Evolutionary conservation across 2,888 invertebrate species (phyloP), one percentile per base, ranked within the genome.

Genomic region (Strigamia transsilvanica): DNA sequence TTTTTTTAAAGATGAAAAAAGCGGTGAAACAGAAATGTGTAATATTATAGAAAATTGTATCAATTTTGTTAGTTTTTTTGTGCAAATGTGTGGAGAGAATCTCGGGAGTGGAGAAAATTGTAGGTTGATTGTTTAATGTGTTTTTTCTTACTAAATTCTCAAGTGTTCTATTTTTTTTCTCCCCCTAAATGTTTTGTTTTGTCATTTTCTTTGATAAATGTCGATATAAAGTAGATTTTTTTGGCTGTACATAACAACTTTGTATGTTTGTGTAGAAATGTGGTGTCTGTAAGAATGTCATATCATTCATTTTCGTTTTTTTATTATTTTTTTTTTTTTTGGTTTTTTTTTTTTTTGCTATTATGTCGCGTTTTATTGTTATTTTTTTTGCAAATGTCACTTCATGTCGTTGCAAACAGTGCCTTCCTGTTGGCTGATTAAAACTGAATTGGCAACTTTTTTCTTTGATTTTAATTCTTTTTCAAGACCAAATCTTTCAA

Each of bases 71-170:
- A 38, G 38, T 38, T 38, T 38, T 51, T 51, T n/a, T 18, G 51
- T 51, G 51, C 51, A 51, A 51, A 51, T 51, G 51, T 51, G 51
- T 51, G 51, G 51, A 51, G 51, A 51, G 51, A 51, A 51, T 51
- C 51, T 51, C 51, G 51, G 51, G 51, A 51, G 15, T 51, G 51
- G 51, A 51, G 51, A 51, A 51, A 51, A 51, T 51, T 51, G 51
- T 51, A 51, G 51, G 12, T 51, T 51, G 51, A 51, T 51, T 51
- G 51, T 51, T 51, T 7, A 51, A 13, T 51, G 51, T 51, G 27
- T 51, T 51, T 18, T 51, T 51, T 18, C n/a, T 51, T 10, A 18
- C n/a, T 3, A 51, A 51, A 51, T 18, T 51, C 15, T 51, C 3
- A 51, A 51, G 18, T 51, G 51, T 51, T 6, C 51, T 51, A 51